Evolutionary conservation across 2,113 vertebrate species (phyloP), one percentile per base, ranked within the genome.

Genomic region (Sylvia atricapilla): DNA sequence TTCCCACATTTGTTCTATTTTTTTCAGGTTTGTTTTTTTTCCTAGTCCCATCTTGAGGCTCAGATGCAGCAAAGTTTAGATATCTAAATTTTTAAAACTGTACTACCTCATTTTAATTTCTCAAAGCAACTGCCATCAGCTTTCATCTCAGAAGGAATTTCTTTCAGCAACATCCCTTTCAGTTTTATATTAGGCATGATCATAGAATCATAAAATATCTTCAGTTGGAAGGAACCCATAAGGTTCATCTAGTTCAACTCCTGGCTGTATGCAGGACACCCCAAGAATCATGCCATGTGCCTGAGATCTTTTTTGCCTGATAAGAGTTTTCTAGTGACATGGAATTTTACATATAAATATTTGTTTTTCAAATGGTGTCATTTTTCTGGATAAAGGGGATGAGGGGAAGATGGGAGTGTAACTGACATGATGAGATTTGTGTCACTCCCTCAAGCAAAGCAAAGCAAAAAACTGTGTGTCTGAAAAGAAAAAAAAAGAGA

Each of bases 21-120:
- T 50, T 73, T 35, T 59, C 19, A n/a, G 12, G 15, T 20, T 37
- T n/a, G n/a, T n/a, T 35, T 84, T 55, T 66, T 89, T 83, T 41
- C 8, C 7, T 37, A 63, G 28, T 43, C 13, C 13, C 8, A 49
- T 39, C n/a, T 70, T 66, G 41, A 55, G 59, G 47, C 47, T 49
- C 23, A 49, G 47, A 49, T 49, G 47, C 56, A 75, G 72, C 37
- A 92, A 74, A 88, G n/a, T 41, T 89, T 62, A 79, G 17, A 49
- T 50, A 52, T 28, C 7, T 50, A 58, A 31, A 35, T 10, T 68
- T 83, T 87, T 37, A 63, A 84, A 93, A 68, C 18, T 53, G 19
- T n/a, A 31, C 81, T 53, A 33, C 62, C 44, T 91, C 50, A 93
- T 95, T 92, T 96, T 76, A 93, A 92, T 77, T 52, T 88, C 37